Evolutionary conservation across 2,797 vertebrate genomes (phyloP), one percentile per base, ranked within the genome.

Genomic region (Eulemur albifrons): DNA sequence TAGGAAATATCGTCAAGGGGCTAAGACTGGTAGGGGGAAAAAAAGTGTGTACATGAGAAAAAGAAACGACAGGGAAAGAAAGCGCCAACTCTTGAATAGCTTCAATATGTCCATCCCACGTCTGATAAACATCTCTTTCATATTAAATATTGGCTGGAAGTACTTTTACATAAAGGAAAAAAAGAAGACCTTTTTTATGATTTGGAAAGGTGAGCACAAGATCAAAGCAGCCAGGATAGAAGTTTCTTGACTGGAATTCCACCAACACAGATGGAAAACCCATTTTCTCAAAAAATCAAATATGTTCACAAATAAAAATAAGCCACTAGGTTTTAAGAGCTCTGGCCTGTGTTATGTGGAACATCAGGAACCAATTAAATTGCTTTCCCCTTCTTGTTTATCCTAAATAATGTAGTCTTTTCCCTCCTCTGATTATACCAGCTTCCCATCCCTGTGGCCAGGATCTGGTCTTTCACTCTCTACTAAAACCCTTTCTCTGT

Each of bases 271-370:
- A 75, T 96, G 93, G 92, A 92, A 97, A 98, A 98, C 38, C 48
- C 40, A 73, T 97, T 97, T 94, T 77, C 91, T 15, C 63, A 95
- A 96, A 93, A 79, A 98, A 91, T 97, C 72, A 97, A 96, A 96
- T 95, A 96, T 96, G 94, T 84, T 84, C 73, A 90, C 88, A 96
- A 97, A 98, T 81, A 97, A 94, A 97, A 97, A 75, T 76, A 98
- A 97, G 75, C 45, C 83, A 93, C 48, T 87, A 8, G 88, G 69
- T 89, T 97, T 96, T 97, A 98, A 97, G 95, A 40, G 18, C 76
- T 96, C 94, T 75, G 88, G 76, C 87, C 77, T 97, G n/a, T 20
- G 38, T n/a, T 97, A 88, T 89, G 81, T 21, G 67, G 90, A 97
- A 21, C 90, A 96, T 75, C 50, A 94, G 95, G 82, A 98, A 96